Evolutionary conservation across 1,140 invertebrate species (phyloP), one percentile per base, ranked within the genome.

Genomic region (Leptopilina clavipes): DNA sequence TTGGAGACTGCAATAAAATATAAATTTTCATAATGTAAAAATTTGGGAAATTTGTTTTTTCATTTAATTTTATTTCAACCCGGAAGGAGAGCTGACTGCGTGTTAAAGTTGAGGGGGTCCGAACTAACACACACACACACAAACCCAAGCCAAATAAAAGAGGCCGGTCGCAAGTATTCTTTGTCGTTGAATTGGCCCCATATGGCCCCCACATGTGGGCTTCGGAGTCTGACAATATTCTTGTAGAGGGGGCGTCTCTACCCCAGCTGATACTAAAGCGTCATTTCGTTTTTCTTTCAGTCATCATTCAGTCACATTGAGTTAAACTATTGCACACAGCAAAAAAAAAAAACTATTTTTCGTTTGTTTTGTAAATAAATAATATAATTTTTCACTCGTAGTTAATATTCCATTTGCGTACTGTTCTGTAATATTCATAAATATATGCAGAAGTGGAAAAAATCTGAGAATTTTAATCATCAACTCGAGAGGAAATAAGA

Each of bases 131-230:
- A 48, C n/a, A n/a, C n/a, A n/a, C n/a, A n/a, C n/a, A n/a, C n/a
- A n/a, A n/a, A n/a, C 45, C 18, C 40, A 72, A 73, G 43, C 18
- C 44, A 25, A 43, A 59, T 9, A 17, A 44, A 45, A 40, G 17
- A 52, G 48, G 48, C 48, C n/a, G 17, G 48, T 40, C 17, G 72
- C 59, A 59, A 65, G 25, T 14, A 25, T 65, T 65, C 59, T 25
- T 65, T 31, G 59, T 65, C 22, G 72, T 73, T 37, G 22, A 31
- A 65, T 31, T 19, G 59, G 59, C 59, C 76, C 76, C 83, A 87
- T 85, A 84, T 87, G 87, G 85, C 76, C 77, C 82, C 77, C 85
- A 87, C 81, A 86, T 87, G 86, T 79, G 79, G 79, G 82, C 81
- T 83, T 81, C 52, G 37, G 48, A 52, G 14, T 52, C 48, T 52